Evolutionary conservation across 2,113 vertebrate species (phyloP), one percentile per base, ranked within the genome.

Genomic region (Chionodraco myersi): DNA sequence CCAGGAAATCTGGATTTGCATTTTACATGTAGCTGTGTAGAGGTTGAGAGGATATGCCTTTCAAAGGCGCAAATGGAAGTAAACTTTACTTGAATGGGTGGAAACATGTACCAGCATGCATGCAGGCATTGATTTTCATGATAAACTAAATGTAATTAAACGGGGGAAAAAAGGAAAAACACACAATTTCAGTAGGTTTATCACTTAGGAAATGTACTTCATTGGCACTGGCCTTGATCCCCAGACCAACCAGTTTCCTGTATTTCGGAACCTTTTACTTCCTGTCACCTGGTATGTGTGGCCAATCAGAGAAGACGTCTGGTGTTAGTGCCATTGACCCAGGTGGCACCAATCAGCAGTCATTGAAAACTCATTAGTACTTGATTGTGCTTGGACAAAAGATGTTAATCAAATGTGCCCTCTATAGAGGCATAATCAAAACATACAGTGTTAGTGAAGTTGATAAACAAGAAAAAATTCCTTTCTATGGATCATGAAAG

Each of bases 221-320:
- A 9, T 13, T 16, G 26, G 10, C 58, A 36, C 34, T 15, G 23
- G 2, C 54, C n/a, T 56, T 23, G 3, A n/a, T n/a, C 16, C 51
- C 18, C 9, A 53, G 51, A 53, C 1, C 51, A 53, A 53, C 16
- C 16, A 10, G 51, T n/a, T 53, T 53, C 1, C 8, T 10, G n/a
- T 54, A 10, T 11, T 53, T 23, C 1, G 26, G 6, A 5, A 57
- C 56, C 12, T 26, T 57, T 57, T 26, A 26, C 12, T 26, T 23
- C 12, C 12, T 26, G 12, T 57, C 23, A 57, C 54, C 21, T 57
- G 21, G n/a, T 12, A 23, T 26, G 5, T 26, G 11, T 14, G 54
- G 54, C 54, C 54, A 57, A 57, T 57, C 54, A 57, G 54, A 5
- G 52, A 54, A n/a, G 52, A n/a, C n/a, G 18, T 54, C 52, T 54